Percentiles rank a stretch among this genome's conserved stretches.
Conservation (phyloP, 2,113 vertebrate genomes). For the Sylvicapra grimmia region DNA sequence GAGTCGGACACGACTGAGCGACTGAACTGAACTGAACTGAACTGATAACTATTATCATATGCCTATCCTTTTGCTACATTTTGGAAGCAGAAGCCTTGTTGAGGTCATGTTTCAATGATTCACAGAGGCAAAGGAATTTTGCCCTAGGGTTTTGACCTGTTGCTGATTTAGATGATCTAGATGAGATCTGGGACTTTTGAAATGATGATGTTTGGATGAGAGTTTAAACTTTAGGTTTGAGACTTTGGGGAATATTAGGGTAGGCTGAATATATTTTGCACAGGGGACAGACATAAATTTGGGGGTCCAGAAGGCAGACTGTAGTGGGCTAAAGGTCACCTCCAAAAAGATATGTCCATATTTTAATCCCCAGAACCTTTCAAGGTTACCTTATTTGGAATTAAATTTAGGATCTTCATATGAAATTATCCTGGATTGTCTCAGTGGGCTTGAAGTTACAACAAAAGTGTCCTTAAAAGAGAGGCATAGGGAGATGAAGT, state of each 20-base stretch:
- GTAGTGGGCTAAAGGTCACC: background rate
- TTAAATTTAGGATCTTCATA: background rate
- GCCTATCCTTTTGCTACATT: background rate
- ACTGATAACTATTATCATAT: background rate
- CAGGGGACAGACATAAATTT: background rate
- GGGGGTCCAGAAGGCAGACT: background rate
- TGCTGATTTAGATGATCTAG: background rate
- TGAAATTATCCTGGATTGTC: background rate
- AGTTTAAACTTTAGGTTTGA: slow-evolving; percentile 15
- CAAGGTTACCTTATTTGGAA: background rate
- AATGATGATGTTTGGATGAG: background rate
- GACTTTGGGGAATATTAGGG: background rate
- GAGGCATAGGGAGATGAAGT: background rate
- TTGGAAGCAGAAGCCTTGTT: background rate
- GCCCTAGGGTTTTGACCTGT: background rate
- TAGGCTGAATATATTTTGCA: background rate
- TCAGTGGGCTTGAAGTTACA: background rate
- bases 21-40: too few relatives aligned
- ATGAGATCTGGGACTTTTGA: background rate
- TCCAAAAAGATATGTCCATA: background rate
- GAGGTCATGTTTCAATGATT: background rate
- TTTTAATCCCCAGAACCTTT: background rate
- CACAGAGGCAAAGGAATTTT: background rate
- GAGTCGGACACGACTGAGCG: too few relatives aligned
- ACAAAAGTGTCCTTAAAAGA: background rate